These are phyloP conservation scores for Camelus dromedarius DNA, from an alignment of 2,113 vertebrate genomes.

Conservation along the genomic window DNA sequence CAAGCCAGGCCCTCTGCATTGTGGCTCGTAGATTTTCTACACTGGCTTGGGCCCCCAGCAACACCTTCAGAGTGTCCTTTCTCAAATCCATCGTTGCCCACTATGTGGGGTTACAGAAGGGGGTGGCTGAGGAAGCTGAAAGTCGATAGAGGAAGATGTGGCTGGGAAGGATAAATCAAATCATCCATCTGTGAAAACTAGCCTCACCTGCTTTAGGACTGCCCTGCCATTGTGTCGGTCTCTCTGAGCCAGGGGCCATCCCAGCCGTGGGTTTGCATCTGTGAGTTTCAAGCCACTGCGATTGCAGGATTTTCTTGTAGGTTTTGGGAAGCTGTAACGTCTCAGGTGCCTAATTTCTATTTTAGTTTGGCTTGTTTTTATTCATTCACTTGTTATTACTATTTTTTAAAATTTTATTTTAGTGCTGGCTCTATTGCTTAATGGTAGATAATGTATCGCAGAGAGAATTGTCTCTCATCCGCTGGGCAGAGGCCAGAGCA, in stretches of 20 bases:
- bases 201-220: background rate
- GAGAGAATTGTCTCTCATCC: background rate
- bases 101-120: background rate
- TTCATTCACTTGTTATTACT: background rate
- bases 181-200: background rate
- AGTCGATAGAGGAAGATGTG: background rate
- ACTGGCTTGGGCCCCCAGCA: background rate
- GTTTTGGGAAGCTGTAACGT: background rate
- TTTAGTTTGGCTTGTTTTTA: background rate
- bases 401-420: background rate
- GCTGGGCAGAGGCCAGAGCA: background rate
- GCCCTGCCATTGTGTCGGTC: background rate
- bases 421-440: background rate
- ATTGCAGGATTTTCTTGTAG: too few species aligned
- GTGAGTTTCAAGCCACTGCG: background rate
- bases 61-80: background rate
- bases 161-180: background rate
- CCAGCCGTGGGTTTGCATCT: background rate
- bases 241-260: background rate
- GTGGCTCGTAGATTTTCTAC: background rate
- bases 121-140: too few species aligned
- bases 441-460: background rate
- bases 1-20: background rate
- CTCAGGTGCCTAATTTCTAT: background rate
- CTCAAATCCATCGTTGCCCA: background rate